Evolutionary conservation across 2,888 invertebrate genomes (phyloP).

Genomic region (Allolobophora icterica): DNA sequence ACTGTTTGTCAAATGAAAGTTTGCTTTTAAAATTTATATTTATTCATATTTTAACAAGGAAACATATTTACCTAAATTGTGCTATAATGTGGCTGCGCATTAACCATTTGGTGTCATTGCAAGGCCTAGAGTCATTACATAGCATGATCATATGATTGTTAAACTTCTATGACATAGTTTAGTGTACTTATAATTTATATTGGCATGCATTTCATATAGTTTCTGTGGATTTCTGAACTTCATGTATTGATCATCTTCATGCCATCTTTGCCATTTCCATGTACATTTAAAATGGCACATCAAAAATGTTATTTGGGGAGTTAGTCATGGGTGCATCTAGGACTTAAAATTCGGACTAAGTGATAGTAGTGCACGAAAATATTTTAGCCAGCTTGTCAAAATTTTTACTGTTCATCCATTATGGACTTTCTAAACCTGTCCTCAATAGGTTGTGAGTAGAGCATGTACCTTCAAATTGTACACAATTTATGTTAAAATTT

Average conservation of each 20-base stretch:
- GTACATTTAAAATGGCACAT: neutral
- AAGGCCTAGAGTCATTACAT: neutral
- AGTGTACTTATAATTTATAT: neutral
- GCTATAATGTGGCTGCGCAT: neutral
- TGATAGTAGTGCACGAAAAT: too few species aligned
- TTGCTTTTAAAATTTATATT: neutral
- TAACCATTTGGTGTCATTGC: neutral
- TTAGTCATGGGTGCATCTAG: too few species aligned
- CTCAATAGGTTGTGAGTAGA: neutral
- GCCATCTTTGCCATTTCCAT: neutral
- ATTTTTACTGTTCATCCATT: too few species aligned
- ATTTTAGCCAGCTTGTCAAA: too few species aligned
- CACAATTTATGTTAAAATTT: neutral
- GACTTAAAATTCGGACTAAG: too few species aligned
- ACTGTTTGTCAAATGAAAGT: neutral
- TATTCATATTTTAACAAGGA: neutral
- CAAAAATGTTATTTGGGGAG: too few species aligned
- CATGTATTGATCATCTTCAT: neutral
- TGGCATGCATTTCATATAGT: neutral
- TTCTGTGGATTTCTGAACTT: neutral
- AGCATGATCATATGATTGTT: neutral
- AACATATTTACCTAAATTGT: neutral
- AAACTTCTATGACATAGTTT: too few species aligned
- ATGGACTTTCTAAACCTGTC: too few species aligned
- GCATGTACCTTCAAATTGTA: neutral